Conservation (phyloP, 2,888 invertebrate species). For the Cephus pygmeus region DNA sequence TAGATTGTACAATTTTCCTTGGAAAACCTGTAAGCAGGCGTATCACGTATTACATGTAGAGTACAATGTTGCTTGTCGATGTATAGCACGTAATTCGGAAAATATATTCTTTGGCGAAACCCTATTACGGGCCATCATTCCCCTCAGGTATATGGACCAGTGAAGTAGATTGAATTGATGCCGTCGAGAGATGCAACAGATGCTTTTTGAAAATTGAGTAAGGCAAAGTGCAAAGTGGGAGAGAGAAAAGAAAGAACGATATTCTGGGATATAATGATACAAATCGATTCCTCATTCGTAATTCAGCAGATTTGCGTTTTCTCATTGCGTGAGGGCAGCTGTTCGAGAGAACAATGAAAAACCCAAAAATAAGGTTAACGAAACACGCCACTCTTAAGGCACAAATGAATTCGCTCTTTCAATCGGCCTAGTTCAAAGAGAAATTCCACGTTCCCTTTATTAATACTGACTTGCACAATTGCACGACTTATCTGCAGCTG, state of each 20-base stretch:
- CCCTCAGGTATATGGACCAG: conserved; percentile 18
- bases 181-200: conserved; percentile 31
- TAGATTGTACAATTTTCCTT: conserved; percentile 25
- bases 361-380: not conserved
- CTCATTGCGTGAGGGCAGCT: not conserved
- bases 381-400: not conserved
- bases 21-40: conserved; percentile 35
- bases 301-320: not conserved
- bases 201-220: conserved; percentile 27
- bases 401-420: not conserved
- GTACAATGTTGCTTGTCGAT: conserved; percentile 42
- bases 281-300: not conserved
- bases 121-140: conserved; percentile 39
- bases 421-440: not conserved
- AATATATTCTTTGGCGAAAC: conserved; percentile 46
- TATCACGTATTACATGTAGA: conserved; percentile 46
- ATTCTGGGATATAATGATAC: not conserved
- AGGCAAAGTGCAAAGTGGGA: not conserved
- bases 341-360: not conserved
- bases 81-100: conserved; percentile 49
- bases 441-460: not conserved
- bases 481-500: not conserved
- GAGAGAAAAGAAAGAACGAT: not conserved
- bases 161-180: conserved; percentile 46
- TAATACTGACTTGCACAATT: not conserved